Conservation (phyloP, 2,797 vertebrate genomes). For the Choloepus didactylus region DNA sequence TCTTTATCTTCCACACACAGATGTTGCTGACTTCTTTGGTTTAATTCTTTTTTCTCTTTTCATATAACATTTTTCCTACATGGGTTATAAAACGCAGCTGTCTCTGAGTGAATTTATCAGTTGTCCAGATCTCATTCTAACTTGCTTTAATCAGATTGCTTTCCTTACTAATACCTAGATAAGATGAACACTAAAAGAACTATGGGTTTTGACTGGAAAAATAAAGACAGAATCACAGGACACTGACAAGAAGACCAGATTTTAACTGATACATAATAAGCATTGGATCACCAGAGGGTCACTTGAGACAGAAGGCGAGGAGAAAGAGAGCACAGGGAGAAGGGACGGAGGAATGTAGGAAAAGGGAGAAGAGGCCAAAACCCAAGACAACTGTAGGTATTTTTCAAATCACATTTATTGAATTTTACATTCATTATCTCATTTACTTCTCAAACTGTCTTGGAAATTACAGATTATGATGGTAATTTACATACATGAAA, state of each 20-base stretch:
- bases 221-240: not conserved
- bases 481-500: conserved; percentile 24
- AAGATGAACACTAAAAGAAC: conserved; percentile 17
- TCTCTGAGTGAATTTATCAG: conserved; percentile 4
- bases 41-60: conserved; percentile 50
- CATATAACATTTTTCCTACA: conserved; percentile 30
- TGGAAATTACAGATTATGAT: conserved; percentile 2
- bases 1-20: conserved; percentile 35
- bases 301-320: not conserved
- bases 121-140: conserved; percentile 35
- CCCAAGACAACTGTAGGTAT: not conserved
- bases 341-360: not conserved
- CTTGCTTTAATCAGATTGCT: conserved; percentile 53
- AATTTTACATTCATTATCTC: conserved; percentile 39
- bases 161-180: conserved; percentile 23
- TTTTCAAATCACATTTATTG: conserved; percentile 26
- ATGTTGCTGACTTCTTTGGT: conserved; percentile 47
- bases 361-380: not conserved
- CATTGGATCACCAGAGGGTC: not conserved
- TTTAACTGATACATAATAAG: not conserved
- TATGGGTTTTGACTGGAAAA: not conserved
- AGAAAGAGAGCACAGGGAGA: not conserved
- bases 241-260: not conserved
- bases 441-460: conserved; percentile 57
- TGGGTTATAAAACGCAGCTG: conserved; percentile 17